These are phyloP conservation scores for Patagioenas fasciata DNA, from an alignment of 2,113 vertebrate species.

Conservation along the genomic window DNA sequence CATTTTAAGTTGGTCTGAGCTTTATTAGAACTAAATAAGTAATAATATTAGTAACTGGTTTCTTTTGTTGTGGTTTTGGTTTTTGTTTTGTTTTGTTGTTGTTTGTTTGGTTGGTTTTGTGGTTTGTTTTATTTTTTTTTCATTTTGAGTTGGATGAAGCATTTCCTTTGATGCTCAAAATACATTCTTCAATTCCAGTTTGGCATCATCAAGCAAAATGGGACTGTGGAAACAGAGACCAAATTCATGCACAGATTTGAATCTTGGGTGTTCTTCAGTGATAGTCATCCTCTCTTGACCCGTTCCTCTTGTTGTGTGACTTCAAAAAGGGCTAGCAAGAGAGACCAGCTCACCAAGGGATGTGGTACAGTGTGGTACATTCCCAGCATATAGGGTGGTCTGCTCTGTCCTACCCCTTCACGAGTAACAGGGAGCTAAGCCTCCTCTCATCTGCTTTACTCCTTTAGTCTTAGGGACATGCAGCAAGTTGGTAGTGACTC, in stretches of 20 bases:
- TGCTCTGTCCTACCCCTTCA: background rate
- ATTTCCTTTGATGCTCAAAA: background rate
- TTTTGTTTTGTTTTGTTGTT: too few relatives aligned
- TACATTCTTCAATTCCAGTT: background rate
- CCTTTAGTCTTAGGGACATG: background rate
- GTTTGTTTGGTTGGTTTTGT: too few relatives aligned
- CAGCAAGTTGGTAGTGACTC: background rate
- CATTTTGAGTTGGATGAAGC: background rate
- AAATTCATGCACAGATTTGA: background rate
- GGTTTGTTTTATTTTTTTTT: background rate
- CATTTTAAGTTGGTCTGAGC: background rate
- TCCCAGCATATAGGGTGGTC: fast-evolving
- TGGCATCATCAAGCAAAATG: background rate
- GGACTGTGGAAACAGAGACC: background rate
- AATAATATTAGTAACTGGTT: background rate
- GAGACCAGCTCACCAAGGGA: background rate
- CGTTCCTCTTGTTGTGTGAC: background rate
- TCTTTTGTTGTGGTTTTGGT: too few relatives aligned
- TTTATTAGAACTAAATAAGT: background rate
- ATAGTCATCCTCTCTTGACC: background rate
- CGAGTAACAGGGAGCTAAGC: fast-evolving
- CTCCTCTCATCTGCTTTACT: background rate
- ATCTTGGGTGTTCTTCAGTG: background rate
- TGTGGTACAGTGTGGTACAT: fast-evolving
- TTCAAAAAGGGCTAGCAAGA: background rate